Evolutionary conservation across 2,888 invertebrate genomes (phyloP).

Genomic region (Apantesis nais): DNA sequence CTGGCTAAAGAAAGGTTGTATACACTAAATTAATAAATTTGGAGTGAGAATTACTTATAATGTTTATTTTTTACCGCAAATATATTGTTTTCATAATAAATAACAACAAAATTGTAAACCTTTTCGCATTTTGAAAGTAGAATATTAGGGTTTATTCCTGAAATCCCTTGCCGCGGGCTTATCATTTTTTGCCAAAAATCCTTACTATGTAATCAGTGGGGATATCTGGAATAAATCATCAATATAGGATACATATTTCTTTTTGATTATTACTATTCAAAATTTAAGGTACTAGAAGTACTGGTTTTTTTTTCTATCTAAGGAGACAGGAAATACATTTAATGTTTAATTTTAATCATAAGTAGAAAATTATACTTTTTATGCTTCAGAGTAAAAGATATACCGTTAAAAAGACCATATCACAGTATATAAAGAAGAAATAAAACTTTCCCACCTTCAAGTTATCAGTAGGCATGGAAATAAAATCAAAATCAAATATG

Average conservation of each 20-base stretch:
- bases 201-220: no score
- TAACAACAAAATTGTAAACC: not conserved
- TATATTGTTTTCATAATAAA: not conserved
- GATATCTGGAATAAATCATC: no score
- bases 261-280: not conserved
- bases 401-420: no score
- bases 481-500: no score
- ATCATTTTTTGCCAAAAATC: no score
- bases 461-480: no score
- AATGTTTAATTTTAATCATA: not conserved
- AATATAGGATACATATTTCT: not conserved
- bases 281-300: not conserved
- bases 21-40: not conserved
- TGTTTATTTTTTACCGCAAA: not conserved
- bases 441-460: no score
- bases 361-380: not conserved
- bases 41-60: constrained; percentile 3
- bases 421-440: no score
- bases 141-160: not conserved
- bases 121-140: not conserved
- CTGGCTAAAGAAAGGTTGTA: not conserved
- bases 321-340: not conserved
- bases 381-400: not conserved
- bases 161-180: no score
- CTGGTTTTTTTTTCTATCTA: not conserved